Evolutionary conservation across 2,888 invertebrate genomes (phyloP), one percentile per base, ranked within the genome.

Genomic region (Heliconius hortense): DNA sequence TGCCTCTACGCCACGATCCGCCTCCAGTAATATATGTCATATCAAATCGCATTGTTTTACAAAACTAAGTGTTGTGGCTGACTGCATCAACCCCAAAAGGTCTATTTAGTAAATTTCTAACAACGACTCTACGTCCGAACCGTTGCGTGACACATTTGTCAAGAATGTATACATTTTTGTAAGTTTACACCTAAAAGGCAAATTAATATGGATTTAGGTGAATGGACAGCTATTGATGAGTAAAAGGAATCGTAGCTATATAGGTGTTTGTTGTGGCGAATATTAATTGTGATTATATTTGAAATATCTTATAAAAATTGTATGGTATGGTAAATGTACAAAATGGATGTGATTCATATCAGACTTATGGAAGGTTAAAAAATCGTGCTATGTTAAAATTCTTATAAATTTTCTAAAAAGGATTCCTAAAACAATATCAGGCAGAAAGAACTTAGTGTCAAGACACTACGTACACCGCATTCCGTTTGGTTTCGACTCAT

Each of bases 141-240:
- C 56, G 39, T 77, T 68, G 77, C 77, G 77, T 72, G 78, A 70
- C 76, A 74, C 69, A 78, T 79, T 76, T 74, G 73, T 48, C 76
- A 78, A 73, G 75, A 75, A 56, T 68, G 35, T 75, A 68, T 75
- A 73, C 70, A 76, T 75, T 72, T 63, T 76, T 72, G 48, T 62
- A 48, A 53, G 62, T n/a, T 26, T 76, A 53, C 48, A 48, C 21
- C 48, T 48, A 21, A 48, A 68, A 66, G 24, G 48, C 71, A 72
- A 72, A 66, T 71, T 72, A 74, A 69, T 77, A 75, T 77, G 72
- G 72, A 56, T n/a, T n/a, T n/a, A n/a, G n/a, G n/a, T n/a, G n/a
- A 77, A 77, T 74, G 72, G 72, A 77, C 66, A 70, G 62, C 62
- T 63, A 72, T 74, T 77, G 72, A 64, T 64, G 48, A 24, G 35